Conservation (phyloP, 2,888 invertebrate species). For the Drosophila gaucha region DNA sequence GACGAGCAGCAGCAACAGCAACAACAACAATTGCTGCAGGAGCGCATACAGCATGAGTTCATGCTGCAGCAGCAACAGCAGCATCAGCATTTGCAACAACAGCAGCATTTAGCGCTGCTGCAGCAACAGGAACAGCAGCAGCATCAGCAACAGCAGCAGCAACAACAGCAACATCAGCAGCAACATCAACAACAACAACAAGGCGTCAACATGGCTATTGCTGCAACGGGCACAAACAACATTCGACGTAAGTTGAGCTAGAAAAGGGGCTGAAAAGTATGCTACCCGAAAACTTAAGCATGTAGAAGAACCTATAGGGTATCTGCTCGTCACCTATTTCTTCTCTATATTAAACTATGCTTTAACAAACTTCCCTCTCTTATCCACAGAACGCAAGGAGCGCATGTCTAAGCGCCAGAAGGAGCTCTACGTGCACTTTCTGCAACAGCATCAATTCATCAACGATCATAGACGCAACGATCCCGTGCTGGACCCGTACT, state of each 20-base stretch:
- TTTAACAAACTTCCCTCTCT: background rate
- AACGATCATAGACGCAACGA: conserved; percentile 81
- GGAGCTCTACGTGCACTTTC: conserved; percentile 80
- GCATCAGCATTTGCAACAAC: conserved; percentile 73
- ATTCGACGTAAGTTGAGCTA: conserved; percentile 79
- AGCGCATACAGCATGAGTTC: conserved; percentile 75
- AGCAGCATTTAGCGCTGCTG: conserved; percentile 74
- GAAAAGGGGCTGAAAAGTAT: no score
- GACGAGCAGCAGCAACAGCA: conserved; percentile 59
- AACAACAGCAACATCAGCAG: conserved; percentile 61
- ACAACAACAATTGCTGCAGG: conserved; percentile 60
- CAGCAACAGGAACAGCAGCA: conserved; percentile 64
- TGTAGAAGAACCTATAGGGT: background rate
- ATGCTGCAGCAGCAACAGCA: conserved; percentile 81
- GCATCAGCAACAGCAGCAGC: conserved; percentile 51
- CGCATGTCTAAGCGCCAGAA: conserved; percentile 83
- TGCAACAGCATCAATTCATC: conserved; percentile 81
- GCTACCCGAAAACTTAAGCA: no score
- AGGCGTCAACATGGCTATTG: conserved; percentile 66
- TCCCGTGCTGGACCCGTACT: conserved; percentile 79
- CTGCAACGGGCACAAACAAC: conserved; percentile 71
- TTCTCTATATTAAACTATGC: background rate
- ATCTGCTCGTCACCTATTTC: no score
- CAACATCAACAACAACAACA: conserved; percentile 55
- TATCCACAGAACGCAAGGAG: conserved; percentile 78